These are phyloP conservation scores for Cinclus mexicanus DNA, from an alignment of 2,113 vertebrate species.

Conservation along the genomic window DNA sequence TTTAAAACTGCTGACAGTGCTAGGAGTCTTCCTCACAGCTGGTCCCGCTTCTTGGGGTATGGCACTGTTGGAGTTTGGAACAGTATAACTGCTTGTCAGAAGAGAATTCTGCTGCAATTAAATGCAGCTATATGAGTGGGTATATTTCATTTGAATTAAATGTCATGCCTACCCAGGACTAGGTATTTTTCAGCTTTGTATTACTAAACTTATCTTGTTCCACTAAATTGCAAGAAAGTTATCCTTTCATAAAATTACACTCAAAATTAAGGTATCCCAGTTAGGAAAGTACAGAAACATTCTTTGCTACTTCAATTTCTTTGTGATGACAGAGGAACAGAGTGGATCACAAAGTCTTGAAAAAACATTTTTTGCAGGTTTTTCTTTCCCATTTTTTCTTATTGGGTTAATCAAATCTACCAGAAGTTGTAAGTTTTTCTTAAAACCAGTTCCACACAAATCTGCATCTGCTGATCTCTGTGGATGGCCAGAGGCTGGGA, in stretches of 20 bases:
- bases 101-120: not conserved
- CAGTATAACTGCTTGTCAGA: not conserved
- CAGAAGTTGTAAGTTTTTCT: not conserved
- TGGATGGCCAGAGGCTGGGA: not conserved
- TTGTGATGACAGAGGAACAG: accelerated
- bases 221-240: not conserved
- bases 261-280: not conserved
- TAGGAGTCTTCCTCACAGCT: not conserved
- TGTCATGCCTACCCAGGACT: not conserved
- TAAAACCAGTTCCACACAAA: not conserved
- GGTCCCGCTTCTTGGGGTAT: not conserved
- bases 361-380: not conserved
- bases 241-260: not conserved
- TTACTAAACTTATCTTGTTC: not conserved
- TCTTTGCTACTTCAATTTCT: not conserved
- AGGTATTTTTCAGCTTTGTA: not conserved
- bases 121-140: not conserved
- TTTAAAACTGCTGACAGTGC: not conserved
- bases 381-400: not conserved
- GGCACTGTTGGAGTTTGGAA: not conserved
- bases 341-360: not conserved
- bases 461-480: not conserved
- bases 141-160: not conserved
- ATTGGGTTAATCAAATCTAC: not conserved
- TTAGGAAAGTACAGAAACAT: not conserved